Percentiles rank a stretch among this genome's conserved stretches.
Evolutionary conservation across 2,888 invertebrate species (phyloP).

Genomic region (Formica aserva): DNA sequence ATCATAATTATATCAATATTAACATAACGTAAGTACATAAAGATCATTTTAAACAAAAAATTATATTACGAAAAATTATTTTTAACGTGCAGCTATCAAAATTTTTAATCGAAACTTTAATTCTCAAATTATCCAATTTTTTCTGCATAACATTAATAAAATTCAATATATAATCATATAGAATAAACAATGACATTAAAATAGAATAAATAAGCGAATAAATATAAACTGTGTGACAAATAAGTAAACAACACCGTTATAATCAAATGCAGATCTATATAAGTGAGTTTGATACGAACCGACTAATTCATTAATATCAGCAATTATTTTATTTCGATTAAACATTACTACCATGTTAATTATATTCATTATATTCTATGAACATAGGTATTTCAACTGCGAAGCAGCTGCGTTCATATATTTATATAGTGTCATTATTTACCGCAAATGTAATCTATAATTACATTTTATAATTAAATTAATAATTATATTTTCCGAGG

Average conservation of each 20-base stretch:
- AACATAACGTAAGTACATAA: background rate
- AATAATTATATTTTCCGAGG: background rate
- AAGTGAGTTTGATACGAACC: background rate
- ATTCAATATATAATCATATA: background rate
- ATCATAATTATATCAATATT: background rate
- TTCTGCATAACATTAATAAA: background rate
- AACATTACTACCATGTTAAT: background rate
- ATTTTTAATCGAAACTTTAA: background rate
- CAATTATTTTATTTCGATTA: background rate
- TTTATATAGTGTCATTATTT: background rate
- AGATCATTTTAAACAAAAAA: background rate
- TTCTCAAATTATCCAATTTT: background rate
- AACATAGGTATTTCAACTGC: background rate
- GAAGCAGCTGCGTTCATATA: background rate
- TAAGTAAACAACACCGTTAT: background rate
- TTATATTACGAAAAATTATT: background rate
- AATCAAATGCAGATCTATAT: background rate
- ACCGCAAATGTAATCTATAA: background rate
- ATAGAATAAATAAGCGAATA: background rate
- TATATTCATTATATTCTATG: background rate
- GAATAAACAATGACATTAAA: background rate
- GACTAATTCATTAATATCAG: conserved; percentile 11
- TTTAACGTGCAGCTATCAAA: background rate
- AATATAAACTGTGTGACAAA: background rate
- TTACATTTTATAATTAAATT: background rate